Evolutionary conservation across 2,888 invertebrate genomes (phyloP).

Genomic region (Eristalinus sepulchralis): DNA sequence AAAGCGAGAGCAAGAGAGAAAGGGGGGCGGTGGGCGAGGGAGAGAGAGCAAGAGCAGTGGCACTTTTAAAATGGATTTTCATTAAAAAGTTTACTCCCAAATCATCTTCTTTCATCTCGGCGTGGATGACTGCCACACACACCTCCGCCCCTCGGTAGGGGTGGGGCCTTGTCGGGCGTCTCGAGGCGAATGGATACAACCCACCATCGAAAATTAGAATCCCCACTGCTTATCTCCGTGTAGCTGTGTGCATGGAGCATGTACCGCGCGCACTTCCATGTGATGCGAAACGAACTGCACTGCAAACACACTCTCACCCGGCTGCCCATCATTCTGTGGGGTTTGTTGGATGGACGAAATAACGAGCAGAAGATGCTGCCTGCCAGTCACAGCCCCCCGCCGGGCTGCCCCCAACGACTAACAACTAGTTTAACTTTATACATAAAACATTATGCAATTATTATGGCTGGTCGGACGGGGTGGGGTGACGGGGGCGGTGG

Average conservation of each 20-base stretch:
- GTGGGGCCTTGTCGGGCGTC: background rate
- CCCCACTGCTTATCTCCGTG: slow-evolving; percentile 14
- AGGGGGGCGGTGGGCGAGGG: background rate
- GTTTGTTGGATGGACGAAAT: background rate
- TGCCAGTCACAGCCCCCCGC: slow-evolving; percentile 6
- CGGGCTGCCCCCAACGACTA: slow-evolving; percentile 20
- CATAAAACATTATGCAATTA: slow-evolving; percentile 71
- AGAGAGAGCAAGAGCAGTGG: slow-evolving; percentile 15
- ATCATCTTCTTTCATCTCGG: slow-evolving; percentile 52
- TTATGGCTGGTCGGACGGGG: slow-evolving; percentile 49
- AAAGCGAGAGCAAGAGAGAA: background rate
- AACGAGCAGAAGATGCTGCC: slow-evolving; percentile 42
- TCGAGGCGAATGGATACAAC: background rate
- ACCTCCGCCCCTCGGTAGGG: slow-evolving; percentile 10
- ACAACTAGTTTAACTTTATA: slow-evolving; percentile 67
- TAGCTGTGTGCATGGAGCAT: slow-evolving; percentile 5
- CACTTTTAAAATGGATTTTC: slow-evolving; percentile 63
- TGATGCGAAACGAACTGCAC: slow-evolving; percentile 5
- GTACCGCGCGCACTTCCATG: slow-evolving; percentile 18
- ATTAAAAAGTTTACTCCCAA: slow-evolving; percentile 66
- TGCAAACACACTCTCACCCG: background rate
- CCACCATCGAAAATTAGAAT: slow-evolving; percentile 44
- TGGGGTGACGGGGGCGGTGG: background rate
- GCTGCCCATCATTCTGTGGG: slow-evolving; percentile 48
- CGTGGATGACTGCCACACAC: slow-evolving; percentile 21